These are phyloP conservation scores for Leptatherina wallacei DNA, from an alignment of 2,797 vertebrate genomes.

Conservation along the genomic window DNA sequence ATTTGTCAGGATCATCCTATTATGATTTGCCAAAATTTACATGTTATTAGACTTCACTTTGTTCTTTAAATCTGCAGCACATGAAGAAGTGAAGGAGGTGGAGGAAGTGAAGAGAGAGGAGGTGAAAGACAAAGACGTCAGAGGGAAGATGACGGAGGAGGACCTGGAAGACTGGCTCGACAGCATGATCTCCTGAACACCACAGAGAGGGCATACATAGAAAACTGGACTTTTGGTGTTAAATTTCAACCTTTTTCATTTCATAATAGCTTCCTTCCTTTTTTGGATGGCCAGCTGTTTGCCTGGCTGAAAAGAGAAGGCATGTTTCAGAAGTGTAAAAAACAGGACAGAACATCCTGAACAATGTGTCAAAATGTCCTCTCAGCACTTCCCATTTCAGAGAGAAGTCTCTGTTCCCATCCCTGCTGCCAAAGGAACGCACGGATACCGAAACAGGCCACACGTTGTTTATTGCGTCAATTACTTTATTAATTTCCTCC, in stretches of 20 bases:
- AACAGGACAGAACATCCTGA: conserved; percentile 26
- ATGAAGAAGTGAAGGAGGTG: conserved; percentile 26
- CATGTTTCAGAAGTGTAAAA: conserved; percentile 3
- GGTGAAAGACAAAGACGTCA: conserved; percentile 44
- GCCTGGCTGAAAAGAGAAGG: not conserved
- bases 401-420: conserved; percentile 39
- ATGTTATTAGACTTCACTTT: not conserved
- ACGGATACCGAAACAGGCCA: conserved; percentile 16
- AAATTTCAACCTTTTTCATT: not conserved
- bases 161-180: conserved; percentile 97
- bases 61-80: conserved; percentile 41
- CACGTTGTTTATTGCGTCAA: conserved; percentile 87
- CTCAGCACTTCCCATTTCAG: not conserved
- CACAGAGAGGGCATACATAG: not conserved
- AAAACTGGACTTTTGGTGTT: not conserved
- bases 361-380: conserved; percentile 43
- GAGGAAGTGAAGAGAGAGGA: conserved; percentile 40
- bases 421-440: conserved; percentile 4
- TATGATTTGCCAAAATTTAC: not conserved
- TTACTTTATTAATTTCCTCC: conserved; percentile 88
- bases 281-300: not conserved
- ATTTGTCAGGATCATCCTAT: too few relatives aligned
- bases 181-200: conserved; percentile 90
- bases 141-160: conserved; percentile 79
- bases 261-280: not conserved